Evolutionary conservation across 2,113 vertebrate genomes (phyloP).

Genomic region (Galemys pyrenaicus): DNA sequence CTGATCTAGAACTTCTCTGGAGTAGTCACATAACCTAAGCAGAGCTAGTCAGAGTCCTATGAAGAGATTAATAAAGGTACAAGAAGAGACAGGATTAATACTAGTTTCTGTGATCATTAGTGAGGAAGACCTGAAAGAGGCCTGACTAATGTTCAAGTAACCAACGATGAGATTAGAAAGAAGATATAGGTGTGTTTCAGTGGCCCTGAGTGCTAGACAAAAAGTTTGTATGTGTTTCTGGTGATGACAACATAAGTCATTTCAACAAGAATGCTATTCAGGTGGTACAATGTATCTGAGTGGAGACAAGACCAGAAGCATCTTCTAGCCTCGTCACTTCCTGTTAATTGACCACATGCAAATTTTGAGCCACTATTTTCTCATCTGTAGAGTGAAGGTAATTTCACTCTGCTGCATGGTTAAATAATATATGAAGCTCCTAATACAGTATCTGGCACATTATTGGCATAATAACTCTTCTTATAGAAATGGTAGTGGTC

Average conservation of each 20-base stretch:
- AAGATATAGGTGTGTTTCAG: not conserved
- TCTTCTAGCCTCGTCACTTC: not conserved
- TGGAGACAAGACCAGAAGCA: not conserved
- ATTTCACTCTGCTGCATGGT: not conserved
- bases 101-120: not conserved
- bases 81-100: not conserved
- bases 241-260: not conserved
- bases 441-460: not conserved
- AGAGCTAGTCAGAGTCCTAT: not conserved
- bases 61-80: not conserved
- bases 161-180: not conserved
- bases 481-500: not conserved
- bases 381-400: not conserved
- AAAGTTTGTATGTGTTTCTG: not conserved
- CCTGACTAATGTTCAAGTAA: not conserved
- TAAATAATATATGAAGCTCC: no score
- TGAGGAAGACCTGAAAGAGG: not conserved
- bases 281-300: no score
- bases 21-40: not conserved
- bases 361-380: not conserved
- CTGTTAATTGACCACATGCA: not conserved
- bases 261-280: not conserved
- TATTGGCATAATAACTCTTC: not conserved
- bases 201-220: not conserved
- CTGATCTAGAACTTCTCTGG: not conserved